Base-by-base conservation (phyloP, 2,797 vertebrate species). In the Epinephelus awoara region DNA sequence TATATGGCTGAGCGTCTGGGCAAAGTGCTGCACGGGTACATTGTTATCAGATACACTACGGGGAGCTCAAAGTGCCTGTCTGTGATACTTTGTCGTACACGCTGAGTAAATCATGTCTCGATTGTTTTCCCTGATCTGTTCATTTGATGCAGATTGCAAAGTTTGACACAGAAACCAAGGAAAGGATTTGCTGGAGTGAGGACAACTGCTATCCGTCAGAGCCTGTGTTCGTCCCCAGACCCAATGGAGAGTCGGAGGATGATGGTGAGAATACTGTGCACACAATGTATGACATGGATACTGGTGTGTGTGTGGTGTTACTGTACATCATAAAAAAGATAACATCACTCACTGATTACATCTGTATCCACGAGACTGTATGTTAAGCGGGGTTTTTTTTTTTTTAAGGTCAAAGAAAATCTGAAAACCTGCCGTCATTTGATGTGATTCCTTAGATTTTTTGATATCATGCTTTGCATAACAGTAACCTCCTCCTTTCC, bases 171-270 rank as follows among this genome's bases (percentile, higher is more conserved):
- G 90, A 96, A 77, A 97, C 96, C 11, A 98, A 95, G 92, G 85
- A 94, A 6, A 89, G 46, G 63, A 17, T 96, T 55, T 81, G 70
- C 14, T 99, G 98, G 98, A 72, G 0, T 13, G 93, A 96, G 72
- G 95, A 96, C 0, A 85, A 94, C 75, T 96, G 96, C 89, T 96
- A 93, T 91, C 96, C 96, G 0, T 96, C 96, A 0, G 98, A 99
- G 80, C 94, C 97, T 0, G 5, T 98, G 64, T 99, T 99, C 4
- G 82, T 99, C 66, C 95, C 97, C 71, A 92, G 86, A 0, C 97
- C 97, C 0, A 94, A 93, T 2, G 95, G 93, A 77, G 94, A 91
- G 91, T 96, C 96, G 1, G 97, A 99, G 80, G 98, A 99, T 58
- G 97, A 98, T 9, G 97, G 97, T 99, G 80, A 92, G 93, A 34